A percentile compares a stretch with the other conserved stretches of the same genome.
Conservation (phyloP, 2,113 vertebrate genomes). For the Microcebus griseorufus region DNA sequence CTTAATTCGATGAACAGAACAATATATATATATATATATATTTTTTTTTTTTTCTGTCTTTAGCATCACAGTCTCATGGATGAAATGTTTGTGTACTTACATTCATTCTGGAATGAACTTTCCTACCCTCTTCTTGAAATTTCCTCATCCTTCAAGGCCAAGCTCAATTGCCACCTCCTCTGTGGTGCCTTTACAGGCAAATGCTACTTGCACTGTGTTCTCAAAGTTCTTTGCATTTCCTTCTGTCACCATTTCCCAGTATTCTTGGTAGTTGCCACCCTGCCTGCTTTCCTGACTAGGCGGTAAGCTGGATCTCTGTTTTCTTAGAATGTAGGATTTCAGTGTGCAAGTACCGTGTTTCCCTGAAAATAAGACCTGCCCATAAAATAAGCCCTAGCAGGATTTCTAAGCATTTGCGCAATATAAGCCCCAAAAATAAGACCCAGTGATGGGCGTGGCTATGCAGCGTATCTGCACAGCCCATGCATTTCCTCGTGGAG, state of each 20-base stretch:
- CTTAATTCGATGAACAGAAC: neutral
- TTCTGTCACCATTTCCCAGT: neutral
- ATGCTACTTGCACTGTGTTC: too few species aligned
- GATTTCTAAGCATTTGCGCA: too few species aligned
- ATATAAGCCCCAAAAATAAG: too few species aligned
- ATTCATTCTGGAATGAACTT: neutral
- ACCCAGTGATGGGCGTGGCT: too few species aligned
- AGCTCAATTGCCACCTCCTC: neutral
- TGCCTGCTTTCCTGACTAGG: neutral
- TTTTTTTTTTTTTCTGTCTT: neutral
- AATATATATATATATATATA: neutral
- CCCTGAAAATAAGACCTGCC: too few species aligned
- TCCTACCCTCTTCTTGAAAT: neutral
- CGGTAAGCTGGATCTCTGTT: neutral
- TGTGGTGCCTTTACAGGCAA: neutral
- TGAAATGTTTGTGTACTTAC: neutral
- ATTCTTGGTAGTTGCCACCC: neutral
- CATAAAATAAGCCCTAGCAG: too few species aligned
- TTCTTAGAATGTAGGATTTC: neutral
- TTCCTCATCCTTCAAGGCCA: neutral
- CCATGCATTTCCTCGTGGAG: too few species aligned
- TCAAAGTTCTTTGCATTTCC: neutral
- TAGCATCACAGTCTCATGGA: neutral
- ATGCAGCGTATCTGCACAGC: too few species aligned
- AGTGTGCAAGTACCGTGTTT: neutral